Evolutionary conservation across 37 sponge, comb jelly and placozoan species (phyloP).

Genomic region (Dysidea cf. avara): DNA sequence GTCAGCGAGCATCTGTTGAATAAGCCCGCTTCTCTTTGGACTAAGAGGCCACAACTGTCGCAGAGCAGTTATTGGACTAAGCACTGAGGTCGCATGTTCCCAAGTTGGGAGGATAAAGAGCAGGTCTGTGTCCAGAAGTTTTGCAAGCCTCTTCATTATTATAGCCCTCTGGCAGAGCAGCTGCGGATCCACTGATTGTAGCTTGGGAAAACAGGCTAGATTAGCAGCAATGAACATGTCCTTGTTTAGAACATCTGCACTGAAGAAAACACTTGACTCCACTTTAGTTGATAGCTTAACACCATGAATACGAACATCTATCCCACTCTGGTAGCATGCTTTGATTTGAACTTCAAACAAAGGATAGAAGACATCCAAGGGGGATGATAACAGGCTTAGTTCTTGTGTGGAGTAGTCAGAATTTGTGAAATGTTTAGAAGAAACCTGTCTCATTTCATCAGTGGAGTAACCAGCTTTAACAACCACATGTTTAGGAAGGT

Average conservation of each 20-base stretch:
- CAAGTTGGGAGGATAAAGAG: conserved; percentile 67
- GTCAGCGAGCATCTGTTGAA: conserved; percentile 46
- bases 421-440: conserved; percentile 24
- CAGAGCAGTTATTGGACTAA: conserved; percentile 27
- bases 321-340: conserved; percentile 71
- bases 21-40: conserved; percentile 46
- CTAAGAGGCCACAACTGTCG: conserved; percentile 80
- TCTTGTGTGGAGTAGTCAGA: conserved; percentile 55
- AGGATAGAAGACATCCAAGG: conserved; percentile 39
- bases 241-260: conserved; percentile 35
- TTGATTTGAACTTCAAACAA: conserved; percentile 73
- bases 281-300: conserved; percentile 24
- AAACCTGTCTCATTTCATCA: conserved; percentile 5
- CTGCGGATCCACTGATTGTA: conserved; percentile 54
- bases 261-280: conserved; percentile 19
- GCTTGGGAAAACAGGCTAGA: conserved; percentile 65
- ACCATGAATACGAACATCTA: conserved; percentile 75
- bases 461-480: conserved; percentile 36
- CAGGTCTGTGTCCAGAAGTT: conserved; percentile 61
- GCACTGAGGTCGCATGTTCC: conserved; percentile 5
- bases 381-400: conserved; percentile 51
- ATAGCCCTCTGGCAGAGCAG: conserved; percentile 58
- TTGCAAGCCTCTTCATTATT: conserved; percentile 52
- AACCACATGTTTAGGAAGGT: conserved; percentile 57
- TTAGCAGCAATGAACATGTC: conserved; percentile 49